Conservation (phyloP, 92 coral and sea anemone genomes). For the Porites divaricata region DNA sequence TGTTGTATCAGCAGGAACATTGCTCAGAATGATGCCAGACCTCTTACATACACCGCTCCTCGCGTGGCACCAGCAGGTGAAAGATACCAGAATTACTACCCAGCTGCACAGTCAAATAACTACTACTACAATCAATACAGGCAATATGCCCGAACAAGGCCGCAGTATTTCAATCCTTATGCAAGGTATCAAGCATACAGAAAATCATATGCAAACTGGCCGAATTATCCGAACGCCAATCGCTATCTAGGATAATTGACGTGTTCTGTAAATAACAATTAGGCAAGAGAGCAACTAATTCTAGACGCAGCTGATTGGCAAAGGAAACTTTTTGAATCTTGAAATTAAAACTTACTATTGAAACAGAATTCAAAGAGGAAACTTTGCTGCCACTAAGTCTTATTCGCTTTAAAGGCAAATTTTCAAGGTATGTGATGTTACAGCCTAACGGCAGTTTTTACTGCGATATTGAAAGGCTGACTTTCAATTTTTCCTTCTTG, state of each 20-base stretch:
- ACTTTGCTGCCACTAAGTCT: too few relatives aligned
- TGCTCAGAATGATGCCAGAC: constrained; percentile 16
- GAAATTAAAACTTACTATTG: too few relatives aligned
- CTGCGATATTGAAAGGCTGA: too few relatives aligned
- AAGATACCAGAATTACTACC: constrained; percentile 28
- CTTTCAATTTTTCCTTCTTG: too few relatives aligned
- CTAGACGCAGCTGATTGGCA: too few relatives aligned
- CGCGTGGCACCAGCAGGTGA: constrained; percentile 16
- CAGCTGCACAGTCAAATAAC: constrained; percentile 30
- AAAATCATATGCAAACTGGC: constrained; percentile 15
- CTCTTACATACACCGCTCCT: constrained; percentile 24
- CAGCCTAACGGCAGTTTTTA: too few relatives aligned
- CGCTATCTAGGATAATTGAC: constrained; percentile 16
- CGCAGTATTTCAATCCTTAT: constrained; percentile 25
- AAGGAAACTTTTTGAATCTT: too few relatives aligned
- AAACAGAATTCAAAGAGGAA: too few relatives aligned
- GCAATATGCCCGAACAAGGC: constrained; percentile 21
- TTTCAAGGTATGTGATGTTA: too few relatives aligned
- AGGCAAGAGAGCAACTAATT: too few relatives aligned
- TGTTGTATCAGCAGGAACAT: constrained; percentile 40
- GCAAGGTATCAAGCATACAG: constrained; percentile 19
- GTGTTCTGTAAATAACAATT: too few relatives aligned
- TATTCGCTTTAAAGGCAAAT: too few relatives aligned
- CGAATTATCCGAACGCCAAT: constrained; percentile 1
- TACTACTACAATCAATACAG: constrained; percentile 29